Evolutionary conservation across 2,888 invertebrate species (phyloP).

Genomic region (Troides oblongomaculatus): DNA sequence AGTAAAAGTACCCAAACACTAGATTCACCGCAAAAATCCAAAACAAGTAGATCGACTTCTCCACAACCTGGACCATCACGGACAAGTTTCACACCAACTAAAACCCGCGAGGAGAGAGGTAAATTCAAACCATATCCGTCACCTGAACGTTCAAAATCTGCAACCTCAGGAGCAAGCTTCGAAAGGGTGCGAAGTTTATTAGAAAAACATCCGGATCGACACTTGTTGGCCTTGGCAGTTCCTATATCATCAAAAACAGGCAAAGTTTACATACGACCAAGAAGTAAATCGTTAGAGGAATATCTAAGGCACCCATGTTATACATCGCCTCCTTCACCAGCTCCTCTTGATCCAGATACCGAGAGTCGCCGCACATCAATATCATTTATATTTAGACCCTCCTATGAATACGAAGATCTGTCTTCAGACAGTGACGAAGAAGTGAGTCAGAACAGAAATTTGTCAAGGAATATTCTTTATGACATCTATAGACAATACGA

Average conservation of each 20-base stretch:
- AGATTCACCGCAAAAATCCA: not conserved
- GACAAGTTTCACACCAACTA: not conserved
- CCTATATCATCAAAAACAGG: conserved; percentile 8
- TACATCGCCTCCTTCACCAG: conserved; percentile 22
- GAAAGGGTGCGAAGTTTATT: not conserved
- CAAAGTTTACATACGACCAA: not conserved
- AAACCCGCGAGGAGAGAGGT: not conserved
- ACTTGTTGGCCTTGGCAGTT: conserved; percentile 5
- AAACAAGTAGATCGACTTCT: conserved; percentile 2
- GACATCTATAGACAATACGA: not conserved
- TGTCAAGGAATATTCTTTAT: not conserved
- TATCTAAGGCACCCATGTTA: not conserved
- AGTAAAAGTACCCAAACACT: conserved; percentile 10
- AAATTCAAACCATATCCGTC: not conserved
- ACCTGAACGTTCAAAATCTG: not conserved
- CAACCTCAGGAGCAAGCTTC: not conserved
- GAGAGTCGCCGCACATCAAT: conserved; percentile 13
- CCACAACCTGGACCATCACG: conserved; percentile 9
- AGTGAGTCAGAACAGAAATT: not conserved
- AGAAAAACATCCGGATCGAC: conserved; percentile 1
- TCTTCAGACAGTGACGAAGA: conserved; percentile 12
- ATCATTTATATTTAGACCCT: not conserved
- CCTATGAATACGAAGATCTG: conserved; percentile 11
- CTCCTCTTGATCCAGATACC: conserved; percentile 4
- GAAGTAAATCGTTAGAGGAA: conserved; percentile 16